These are phyloP conservation scores for Beaufortia kweichowensis DNA, from an alignment of 2,113 vertebrate species.

Conservation along the genomic window DNA sequence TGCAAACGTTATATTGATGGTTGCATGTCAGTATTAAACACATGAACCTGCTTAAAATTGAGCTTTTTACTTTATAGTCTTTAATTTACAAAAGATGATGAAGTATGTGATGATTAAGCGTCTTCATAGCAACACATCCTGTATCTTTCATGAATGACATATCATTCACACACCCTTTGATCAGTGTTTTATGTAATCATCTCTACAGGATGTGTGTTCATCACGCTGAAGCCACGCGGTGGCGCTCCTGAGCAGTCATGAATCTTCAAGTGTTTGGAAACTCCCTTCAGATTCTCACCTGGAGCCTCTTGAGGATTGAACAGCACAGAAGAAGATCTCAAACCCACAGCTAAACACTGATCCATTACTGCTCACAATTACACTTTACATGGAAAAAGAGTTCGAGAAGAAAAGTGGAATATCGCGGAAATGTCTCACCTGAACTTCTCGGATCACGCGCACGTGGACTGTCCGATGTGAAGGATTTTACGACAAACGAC, in stretches of 20 bases:
- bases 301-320: conserved; percentile 10
- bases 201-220: neutral
- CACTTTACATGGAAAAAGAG: neutral
- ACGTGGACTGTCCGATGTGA: conserved; percentile 38
- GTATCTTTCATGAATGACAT: neutral
- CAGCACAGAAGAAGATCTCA: neutral
- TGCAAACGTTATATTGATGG: too few species aligned
- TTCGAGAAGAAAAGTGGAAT: neutral
- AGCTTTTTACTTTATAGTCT: too few species aligned
- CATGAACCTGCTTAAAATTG: too few species aligned
- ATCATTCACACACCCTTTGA: conserved; percentile 8
- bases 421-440: conserved; percentile 72
- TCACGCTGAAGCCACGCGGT: neutral
- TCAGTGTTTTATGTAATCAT: neutral
- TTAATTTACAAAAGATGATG: too few species aligned
- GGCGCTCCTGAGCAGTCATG: neutral
- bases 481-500: conserved; percentile 60
- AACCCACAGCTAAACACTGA: neutral
- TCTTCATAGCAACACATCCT: conserved; percentile 18
- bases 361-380: neutral
- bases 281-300: conserved; percentile 36
- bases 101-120: conserved; percentile 18
- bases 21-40: too few species aligned
- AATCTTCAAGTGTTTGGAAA: conserved; percentile 2
- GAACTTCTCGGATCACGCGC: conserved; percentile 60